Evolutionary conservation across 2,888 invertebrate species (phyloP), one percentile per base, ranked within the genome.

Genomic region (Cartodere bifasciata): DNA sequence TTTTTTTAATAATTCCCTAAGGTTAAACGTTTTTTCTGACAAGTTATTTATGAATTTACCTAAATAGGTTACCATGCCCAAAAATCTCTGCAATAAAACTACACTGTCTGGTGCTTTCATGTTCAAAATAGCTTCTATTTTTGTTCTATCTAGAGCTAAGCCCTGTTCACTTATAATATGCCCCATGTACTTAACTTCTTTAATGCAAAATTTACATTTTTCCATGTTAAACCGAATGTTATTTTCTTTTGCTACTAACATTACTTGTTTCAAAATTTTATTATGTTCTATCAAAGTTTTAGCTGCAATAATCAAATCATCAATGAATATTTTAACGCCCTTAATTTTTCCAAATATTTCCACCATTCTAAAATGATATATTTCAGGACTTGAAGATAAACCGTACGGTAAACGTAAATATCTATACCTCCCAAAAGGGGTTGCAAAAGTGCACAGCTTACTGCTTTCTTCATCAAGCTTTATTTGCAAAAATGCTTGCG

Each of bases 201-300:
- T 28, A 2, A 39, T 32, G 2, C 37, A 30, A 29, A 52, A 46
- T 11, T 37, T 15, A 37, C 50, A 52, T 38, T 54, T 50, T 3
- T 38, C 33, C n/a, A n/a, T n/a, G n/a, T n/a, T n/a, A n/a, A 48
- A 24, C 5, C 39, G 43, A 10, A 46, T 21, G 2, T 44, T 47
- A 9, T 29, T 36, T 29, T 39, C 29, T 28, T 13, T 24, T 12
- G 36, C 32, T 16, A 12, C 17, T 15, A 28, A 25, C 10, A 37
- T 31, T n/a, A n/a, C n/a, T n/a, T n/a, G n/a, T n/a, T n/a, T n/a
- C n/a, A 40, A 22, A n/a, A 16, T 21, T n/a, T 25, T 5, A 12
- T 38, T 29, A 25, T 40, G 36, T 21, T 38, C 32, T 25, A 30
- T 21, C n/a, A 26, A 13, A 12, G 16, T 35, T 31, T 26, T 32